These are phyloP conservation scores for Ceratina calcarata DNA, from an alignment of 1,140 invertebrate genomes.

Conservation along the genomic window DNA sequence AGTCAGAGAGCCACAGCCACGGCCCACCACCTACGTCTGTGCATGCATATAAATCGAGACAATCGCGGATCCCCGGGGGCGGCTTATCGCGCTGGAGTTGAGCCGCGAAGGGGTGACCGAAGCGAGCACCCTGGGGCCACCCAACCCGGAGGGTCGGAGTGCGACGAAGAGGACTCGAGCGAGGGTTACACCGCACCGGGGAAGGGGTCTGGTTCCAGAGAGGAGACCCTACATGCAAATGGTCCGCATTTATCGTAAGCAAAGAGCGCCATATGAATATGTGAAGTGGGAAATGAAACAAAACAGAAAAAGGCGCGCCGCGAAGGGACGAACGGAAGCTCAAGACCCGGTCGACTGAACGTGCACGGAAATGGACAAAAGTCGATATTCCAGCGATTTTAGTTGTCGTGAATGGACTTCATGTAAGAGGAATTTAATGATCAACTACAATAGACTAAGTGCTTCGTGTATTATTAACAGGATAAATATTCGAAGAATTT, in stretches of 20 bases:
- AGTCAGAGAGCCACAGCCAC: constrained; percentile 25
- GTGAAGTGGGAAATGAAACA: constrained; percentile 74
- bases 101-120: constrained; percentile 49
- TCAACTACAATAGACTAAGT: too few relatives aligned
- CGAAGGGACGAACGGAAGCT: background rate
- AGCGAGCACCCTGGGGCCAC: constrained; percentile 26
- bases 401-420: too few relatives aligned
- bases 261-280: constrained; percentile 76
- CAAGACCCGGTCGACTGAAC: background rate
- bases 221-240: constrained; percentile 76
- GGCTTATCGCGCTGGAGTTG: constrained; percentile 71
- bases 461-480: too few relatives aligned
- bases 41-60: constrained; percentile 75
- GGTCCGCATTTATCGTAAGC: constrained; percentile 76
- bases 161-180: background rate
- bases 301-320: constrained; percentile 54
- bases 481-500: too few relatives aligned
- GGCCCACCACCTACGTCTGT: constrained; percentile 59
- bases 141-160: background rate
- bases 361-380: background rate
- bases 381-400: background rate
- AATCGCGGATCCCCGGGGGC: constrained; percentile 74
- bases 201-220: constrained; percentile 61
- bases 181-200: background rate
- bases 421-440: too few relatives aligned